phyloP scores from a whole-genome alignment of 1,140 invertebrate genomes.

The Popillia japonica region DNA sequence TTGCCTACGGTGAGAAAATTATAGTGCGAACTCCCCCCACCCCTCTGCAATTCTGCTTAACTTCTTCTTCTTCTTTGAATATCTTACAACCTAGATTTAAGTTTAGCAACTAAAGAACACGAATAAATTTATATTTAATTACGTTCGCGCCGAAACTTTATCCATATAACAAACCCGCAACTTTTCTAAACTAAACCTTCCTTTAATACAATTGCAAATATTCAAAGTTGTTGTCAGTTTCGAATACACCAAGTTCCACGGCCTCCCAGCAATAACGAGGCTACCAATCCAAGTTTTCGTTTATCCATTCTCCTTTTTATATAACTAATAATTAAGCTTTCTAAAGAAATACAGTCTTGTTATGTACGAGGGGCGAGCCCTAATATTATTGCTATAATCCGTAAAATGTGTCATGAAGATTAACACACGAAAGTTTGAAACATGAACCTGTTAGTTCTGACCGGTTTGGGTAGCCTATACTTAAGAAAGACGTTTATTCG shows the following conservation, averaged over 20 bases:
- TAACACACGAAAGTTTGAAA: too few species aligned
- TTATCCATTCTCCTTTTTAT: too few species aligned
- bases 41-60: not conserved
- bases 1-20: constrained; percentile 18
- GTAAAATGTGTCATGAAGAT: too few species aligned
- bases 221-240: not conserved
- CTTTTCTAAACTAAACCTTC: constrained; percentile 26
- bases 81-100: constrained; percentile 7
- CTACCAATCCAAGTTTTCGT: too few species aligned
- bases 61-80: constrained; percentile 24
- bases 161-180: constrained; percentile 25
- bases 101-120: constrained; percentile 8
- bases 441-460: too few species aligned
- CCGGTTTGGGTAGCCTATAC: too few species aligned
- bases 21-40: not conserved
- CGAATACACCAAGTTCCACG: constrained; percentile 5
- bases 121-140: constrained; percentile 34
- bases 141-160: not conserved
- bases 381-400: too few species aligned
- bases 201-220: constrained; percentile 20
- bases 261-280: not conserved
- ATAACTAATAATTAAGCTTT: too few species aligned
- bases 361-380: too few species aligned
- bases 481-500: too few species aligned
- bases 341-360: too few species aligned